These are phyloP conservation scores for Andrena fulva DNA, from an alignment of 2,888 invertebrate species.

Conservation along the genomic window DNA sequence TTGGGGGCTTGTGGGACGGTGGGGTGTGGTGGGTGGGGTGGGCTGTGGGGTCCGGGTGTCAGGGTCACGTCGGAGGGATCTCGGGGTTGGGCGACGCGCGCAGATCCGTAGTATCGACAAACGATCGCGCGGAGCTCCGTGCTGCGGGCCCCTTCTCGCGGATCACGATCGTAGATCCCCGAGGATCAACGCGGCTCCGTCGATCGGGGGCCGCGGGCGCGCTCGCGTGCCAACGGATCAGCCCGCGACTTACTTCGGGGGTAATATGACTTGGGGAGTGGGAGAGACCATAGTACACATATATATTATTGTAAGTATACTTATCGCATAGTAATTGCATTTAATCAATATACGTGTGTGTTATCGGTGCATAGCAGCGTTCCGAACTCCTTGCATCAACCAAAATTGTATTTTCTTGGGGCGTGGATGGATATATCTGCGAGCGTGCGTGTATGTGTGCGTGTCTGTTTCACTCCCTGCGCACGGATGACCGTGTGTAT, in stretches of 20 bases:
- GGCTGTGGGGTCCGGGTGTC: background rate
- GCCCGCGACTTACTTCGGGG: constrained; percentile 65
- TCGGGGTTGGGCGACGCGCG: constrained; percentile 56
- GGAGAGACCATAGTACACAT: constrained; percentile 85
- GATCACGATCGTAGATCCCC: constrained; percentile 18
- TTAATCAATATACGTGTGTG: constrained; percentile 82
- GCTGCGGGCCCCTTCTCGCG: background rate
- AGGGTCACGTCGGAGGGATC: constrained; percentile 31
- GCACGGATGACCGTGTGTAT: constrained; percentile 25
- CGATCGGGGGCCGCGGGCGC: constrained; percentile 30
- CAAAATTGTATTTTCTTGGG: constrained; percentile 71
- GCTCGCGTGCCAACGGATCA: constrained; percentile 62
- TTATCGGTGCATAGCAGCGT: constrained; percentile 83
- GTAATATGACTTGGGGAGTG: constrained; percentile 81
- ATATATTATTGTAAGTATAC: constrained; percentile 84
- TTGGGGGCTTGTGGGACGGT: constrained; percentile 49
- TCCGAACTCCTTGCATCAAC: constrained; percentile 85
- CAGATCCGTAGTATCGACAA: constrained; percentile 48
- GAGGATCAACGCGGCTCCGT: constrained; percentile 15
- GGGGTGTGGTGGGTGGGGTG: constrained; percentile 14
- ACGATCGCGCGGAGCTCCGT: constrained; percentile 43
- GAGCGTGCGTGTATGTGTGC: constrained; percentile 34
- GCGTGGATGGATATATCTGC: constrained; percentile 54
- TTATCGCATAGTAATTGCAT: constrained; percentile 84
- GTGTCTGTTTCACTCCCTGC: constrained; percentile 31